phyloP scores from a whole-genome alignment of 2,888 invertebrate species.

The Parnassius orleans region DNA sequence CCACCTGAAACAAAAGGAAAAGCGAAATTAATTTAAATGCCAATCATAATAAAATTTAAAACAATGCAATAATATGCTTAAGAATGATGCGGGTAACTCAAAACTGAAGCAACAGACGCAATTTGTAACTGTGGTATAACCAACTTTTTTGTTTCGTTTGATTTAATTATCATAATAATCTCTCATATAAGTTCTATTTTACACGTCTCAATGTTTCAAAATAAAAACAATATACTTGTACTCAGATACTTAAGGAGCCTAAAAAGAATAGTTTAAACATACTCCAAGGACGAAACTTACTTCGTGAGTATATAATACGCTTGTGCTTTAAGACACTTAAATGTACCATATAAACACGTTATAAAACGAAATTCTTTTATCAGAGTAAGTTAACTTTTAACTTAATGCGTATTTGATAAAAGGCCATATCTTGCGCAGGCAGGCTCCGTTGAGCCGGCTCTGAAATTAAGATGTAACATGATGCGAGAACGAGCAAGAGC shows the following conservation, averaged over 20 bases:
- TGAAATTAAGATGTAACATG: conserved; percentile 83
- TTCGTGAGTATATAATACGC: no score
- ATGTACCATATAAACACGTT: no score
- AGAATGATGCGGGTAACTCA: conserved; percentile 5
- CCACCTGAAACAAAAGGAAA: conserved; percentile 81
- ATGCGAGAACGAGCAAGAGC: conserved; percentile 82
- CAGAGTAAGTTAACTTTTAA: conserved; percentile 75
- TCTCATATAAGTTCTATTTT: no score
- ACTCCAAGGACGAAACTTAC: no score
- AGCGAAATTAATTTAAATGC: conserved; percentile 80
- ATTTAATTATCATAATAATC: no score
- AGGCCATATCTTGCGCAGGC: conserved; percentile 77
- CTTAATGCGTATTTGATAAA: conserved; percentile 80
- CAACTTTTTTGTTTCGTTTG: no score
- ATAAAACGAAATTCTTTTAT: conserved; percentile 40
- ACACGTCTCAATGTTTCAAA: not conserved
- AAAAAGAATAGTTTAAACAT: no score
- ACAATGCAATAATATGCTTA: conserved; percentile 11
- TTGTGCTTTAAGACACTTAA: no score
- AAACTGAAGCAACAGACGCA: conserved; percentile 6
- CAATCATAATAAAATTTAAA: conserved; percentile 60
- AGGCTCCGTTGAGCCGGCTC: conserved; percentile 77
- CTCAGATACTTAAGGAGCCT: no score
- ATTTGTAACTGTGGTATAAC: not conserved
- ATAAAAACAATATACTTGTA: not conserved